phyloP scores from a whole-genome alignment of 2,113 vertebrate species.

The Stictonetta naevosa region DNA sequence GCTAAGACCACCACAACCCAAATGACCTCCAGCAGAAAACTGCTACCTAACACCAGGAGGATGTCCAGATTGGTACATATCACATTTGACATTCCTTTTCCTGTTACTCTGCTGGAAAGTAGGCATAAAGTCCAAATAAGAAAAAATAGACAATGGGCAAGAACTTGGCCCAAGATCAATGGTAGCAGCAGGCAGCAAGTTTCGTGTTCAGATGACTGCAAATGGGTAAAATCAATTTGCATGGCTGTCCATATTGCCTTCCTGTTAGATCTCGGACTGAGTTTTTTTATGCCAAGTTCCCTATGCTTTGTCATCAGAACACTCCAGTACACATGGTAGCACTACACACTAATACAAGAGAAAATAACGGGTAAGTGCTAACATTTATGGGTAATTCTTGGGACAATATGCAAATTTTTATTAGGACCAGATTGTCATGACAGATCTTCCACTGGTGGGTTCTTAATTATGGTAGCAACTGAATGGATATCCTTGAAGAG shows the following conservation, averaged over 20 bases:
- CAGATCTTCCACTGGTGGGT: neutral
- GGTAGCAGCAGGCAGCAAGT: neutral
- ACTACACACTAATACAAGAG: neutral
- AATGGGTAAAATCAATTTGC: neutral
- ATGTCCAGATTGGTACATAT: accelerated
- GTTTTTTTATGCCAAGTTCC: neutral
- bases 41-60: neutral
- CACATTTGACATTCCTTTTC: neutral
- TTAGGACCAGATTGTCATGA: neutral
- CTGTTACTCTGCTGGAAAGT: neutral
- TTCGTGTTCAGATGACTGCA: accelerated
- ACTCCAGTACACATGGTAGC: neutral
- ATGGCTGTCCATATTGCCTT: neutral
- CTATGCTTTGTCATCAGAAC: neutral
- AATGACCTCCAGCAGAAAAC: neutral
- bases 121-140: neutral
- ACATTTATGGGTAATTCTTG: neutral
- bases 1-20: neutral
- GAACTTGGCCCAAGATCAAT: neutral
- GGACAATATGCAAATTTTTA: neutral
- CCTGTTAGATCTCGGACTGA: neutral
- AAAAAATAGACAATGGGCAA: accelerated
- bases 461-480: neutral
- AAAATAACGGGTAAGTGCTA: neutral
- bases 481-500: neutral